Evolutionary conservation across 2,113 vertebrate genomes (phyloP).

Genomic region (Cyrtonyx montezumae): DNA sequence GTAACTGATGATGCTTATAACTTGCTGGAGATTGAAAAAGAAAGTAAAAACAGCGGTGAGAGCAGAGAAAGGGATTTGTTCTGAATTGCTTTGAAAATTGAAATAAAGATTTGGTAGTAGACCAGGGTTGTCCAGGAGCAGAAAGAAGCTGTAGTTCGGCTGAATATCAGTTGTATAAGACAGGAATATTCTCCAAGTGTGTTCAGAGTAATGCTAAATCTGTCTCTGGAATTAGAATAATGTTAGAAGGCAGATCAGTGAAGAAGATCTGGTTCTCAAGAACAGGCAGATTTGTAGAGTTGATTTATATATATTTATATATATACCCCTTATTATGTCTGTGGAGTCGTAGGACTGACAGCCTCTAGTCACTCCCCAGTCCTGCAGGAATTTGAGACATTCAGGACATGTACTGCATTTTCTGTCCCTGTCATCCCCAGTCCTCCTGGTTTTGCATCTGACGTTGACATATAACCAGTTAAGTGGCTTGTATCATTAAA

Average conservation of each 20-base stretch:
- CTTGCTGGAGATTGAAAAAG: not conserved
- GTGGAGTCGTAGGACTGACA: not conserved
- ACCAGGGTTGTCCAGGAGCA: fast-evolving
- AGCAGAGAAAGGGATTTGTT: not conserved
- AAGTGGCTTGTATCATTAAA: not conserved
- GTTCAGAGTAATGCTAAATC: not conserved
- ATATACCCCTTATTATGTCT: not conserved
- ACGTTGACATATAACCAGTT: not conserved
- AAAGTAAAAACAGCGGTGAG: not conserved
- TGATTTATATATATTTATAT: too few relatives aligned
- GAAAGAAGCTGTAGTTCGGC: not conserved
- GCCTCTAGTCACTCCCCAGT: not conserved
- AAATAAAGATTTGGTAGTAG: not conserved
- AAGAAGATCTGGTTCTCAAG: not conserved
- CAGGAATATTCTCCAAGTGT: not conserved
- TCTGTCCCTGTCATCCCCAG: not conserved
- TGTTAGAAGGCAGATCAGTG: not conserved
- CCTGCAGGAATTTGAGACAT: not conserved
- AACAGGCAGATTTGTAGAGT: not conserved
- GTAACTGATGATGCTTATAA: not conserved
- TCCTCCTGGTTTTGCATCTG: not conserved
- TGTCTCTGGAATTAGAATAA: not conserved
- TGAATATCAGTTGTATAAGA: not conserved
- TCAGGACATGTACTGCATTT: not conserved
- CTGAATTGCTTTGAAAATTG: not conserved